Conservation (phyloP, 2,113 vertebrate genomes). For the Passer domesticus region DNA sequence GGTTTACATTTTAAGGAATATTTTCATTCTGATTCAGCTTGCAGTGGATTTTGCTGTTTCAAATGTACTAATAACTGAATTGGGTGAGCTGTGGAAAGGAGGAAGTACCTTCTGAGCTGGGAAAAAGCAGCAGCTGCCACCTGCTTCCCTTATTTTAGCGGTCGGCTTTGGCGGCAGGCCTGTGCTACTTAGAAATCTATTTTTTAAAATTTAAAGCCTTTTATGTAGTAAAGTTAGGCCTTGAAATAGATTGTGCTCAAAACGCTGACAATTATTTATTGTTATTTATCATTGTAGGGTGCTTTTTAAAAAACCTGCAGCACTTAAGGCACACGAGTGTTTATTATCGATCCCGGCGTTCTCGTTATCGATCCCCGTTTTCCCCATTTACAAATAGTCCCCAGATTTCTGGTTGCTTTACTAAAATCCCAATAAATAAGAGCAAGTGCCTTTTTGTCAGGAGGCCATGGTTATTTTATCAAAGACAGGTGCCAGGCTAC, state of each 20-base stretch:
- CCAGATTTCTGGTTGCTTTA: not conserved
- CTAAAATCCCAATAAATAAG: constrained; percentile 17
- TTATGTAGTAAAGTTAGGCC: not conserved
- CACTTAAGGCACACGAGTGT: not conserved
- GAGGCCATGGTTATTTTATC: not conserved
- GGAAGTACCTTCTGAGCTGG: not conserved
- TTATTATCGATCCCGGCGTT: not conserved
- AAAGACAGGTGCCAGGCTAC: not conserved
- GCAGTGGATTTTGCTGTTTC: not conserved
- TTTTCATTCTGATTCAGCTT: not conserved
- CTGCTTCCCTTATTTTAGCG: not conserved
- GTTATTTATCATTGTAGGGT: not conserved
- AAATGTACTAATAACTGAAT: not conserved
- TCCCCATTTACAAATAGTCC: not conserved
- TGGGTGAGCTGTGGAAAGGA: not conserved
- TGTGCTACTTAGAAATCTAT: not conserved
- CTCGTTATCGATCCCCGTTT: not conserved
- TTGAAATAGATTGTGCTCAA: not conserved
- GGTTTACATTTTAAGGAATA: not conserved
- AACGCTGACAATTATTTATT: not conserved
- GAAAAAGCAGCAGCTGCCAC: constrained; percentile 13
- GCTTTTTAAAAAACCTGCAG: not conserved
- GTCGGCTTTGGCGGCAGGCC: not conserved
- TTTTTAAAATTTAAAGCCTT: not conserved
- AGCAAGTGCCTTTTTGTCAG: not conserved